phyloP scores from a whole-genome alignment of 2,113 vertebrate genomes.

The Tamias sibiricus region DNA sequence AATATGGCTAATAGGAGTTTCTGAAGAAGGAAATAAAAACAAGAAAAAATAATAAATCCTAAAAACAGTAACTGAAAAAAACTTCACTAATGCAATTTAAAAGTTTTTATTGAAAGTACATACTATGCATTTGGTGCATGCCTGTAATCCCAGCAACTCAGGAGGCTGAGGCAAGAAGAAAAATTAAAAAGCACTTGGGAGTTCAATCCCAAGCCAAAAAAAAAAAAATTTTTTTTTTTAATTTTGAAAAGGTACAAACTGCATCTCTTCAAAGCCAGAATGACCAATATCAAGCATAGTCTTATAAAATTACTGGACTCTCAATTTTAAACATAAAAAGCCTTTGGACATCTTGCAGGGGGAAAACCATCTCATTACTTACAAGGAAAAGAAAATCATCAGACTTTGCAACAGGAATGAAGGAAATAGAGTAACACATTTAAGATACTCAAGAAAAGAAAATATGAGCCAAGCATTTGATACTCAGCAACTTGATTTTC shows the following conservation, averaged over 20 bases:
- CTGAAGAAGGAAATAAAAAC: background rate
- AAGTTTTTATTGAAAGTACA: background rate
- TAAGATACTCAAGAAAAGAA: constrained; percentile 34
- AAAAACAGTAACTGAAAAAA: background rate
- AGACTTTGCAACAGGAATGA: background rate
- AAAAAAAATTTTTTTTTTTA: no score
- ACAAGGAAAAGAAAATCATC: constrained; percentile 42
- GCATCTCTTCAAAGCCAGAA: background rate
- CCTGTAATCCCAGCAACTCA: no score
- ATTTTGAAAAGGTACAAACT: no score
- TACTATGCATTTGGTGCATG: background rate
- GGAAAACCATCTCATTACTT: background rate
- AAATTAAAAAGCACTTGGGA: no score
- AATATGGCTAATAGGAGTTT: background rate
- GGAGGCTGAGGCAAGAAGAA: no score
- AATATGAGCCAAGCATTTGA: background rate
- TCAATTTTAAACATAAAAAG: background rate
- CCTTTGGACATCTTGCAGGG: background rate
- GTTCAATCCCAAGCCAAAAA: no score
- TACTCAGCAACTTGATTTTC: constrained; percentile 22
- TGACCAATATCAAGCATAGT: background rate
- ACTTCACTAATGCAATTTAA: background rate
- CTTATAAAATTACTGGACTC: background rate
- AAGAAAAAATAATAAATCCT: constrained; percentile 11
- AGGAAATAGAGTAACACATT: constrained; percentile 7